Conservation (phyloP, 2,113 vertebrate species). For the Miniopterus natalensis region DNA sequence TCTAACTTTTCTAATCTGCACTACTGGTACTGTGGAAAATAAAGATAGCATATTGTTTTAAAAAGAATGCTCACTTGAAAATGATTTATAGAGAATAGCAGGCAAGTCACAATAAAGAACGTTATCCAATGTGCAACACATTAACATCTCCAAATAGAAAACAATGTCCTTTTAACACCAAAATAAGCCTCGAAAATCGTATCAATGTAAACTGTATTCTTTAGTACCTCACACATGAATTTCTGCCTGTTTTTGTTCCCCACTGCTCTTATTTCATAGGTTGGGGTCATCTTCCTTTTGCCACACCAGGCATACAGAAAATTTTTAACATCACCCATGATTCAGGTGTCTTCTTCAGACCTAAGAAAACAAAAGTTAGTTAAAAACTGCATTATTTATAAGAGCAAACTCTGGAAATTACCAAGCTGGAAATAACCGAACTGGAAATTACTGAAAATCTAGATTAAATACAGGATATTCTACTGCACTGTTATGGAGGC, state of each 20-base stretch:
- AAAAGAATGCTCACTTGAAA: constrained; percentile 23
- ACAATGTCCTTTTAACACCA: not conserved
- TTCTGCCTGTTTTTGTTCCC: constrained; percentile 96
- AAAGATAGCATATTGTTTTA: not conserved
- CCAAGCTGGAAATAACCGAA: not conserved
- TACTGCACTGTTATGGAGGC: not conserved
- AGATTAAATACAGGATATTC: not conserved
- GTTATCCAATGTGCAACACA: not conserved
- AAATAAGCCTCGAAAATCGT: not conserved
- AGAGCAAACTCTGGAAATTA: not conserved
- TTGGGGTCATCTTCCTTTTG: constrained; percentile 94
- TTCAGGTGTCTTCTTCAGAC: constrained; percentile 75
- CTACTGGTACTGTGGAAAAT: not conserved
- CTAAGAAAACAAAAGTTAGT: constrained; percentile 64
- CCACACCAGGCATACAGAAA: constrained; percentile 98
- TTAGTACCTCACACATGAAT: constrained; percentile 95
- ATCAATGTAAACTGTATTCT: not conserved
- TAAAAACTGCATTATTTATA: constrained; percentile 42
- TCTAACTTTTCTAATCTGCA: not conserved
- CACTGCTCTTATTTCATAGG: constrained; percentile 94
- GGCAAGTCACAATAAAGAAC: constrained; percentile 31
- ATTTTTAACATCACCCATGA: constrained; percentile 97
- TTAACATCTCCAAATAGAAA: constrained; percentile 52
- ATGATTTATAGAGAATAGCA: not conserved
- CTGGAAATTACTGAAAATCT: not conserved